Evolutionary conservation across 2,113 vertebrate genomes (phyloP).

Genomic region (Bos taurus): DNA sequence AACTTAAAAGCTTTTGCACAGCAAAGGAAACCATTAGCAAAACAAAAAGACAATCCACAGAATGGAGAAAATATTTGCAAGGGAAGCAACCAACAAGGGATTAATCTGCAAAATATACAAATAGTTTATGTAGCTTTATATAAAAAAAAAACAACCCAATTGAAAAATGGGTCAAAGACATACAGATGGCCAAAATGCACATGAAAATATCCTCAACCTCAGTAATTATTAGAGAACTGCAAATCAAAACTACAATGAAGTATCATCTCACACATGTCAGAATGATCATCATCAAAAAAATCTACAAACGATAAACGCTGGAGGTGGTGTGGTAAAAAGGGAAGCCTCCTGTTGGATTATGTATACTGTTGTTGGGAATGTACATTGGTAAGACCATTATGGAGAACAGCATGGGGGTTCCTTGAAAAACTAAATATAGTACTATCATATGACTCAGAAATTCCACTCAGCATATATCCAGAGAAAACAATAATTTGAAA

Average conservation of each 20-base stretch:
- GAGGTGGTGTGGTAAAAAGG: not conserved
- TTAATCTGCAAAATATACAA: not conserved
- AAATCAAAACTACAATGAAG: not conserved
- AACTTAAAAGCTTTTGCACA: not conserved
- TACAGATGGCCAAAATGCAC: not conserved
- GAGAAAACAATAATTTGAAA: not conserved
- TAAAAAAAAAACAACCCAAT: not conserved
- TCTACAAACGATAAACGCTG: rapidly evolving
- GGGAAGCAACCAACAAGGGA: not conserved
- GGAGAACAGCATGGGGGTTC: not conserved
- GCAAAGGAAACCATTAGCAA: not conserved
- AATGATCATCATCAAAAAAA: not conserved
- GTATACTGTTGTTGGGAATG: not conserved
- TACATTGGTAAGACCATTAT: not conserved
- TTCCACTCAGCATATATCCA: not conserved
- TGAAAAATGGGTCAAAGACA: not conserved
- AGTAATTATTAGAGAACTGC: not conserved
- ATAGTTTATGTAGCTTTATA: not conserved
- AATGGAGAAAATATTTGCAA: not conserved
- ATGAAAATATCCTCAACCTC: not conserved
- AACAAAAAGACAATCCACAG: not conserved
- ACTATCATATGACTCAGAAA: not conserved
- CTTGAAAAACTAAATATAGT: not conserved
- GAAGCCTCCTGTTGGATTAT: not conserved
- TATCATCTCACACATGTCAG: not conserved